phyloP scores from a whole-genome alignment of 1,140 invertebrate species.

The Trypoxylus dichotomus region DNA sequence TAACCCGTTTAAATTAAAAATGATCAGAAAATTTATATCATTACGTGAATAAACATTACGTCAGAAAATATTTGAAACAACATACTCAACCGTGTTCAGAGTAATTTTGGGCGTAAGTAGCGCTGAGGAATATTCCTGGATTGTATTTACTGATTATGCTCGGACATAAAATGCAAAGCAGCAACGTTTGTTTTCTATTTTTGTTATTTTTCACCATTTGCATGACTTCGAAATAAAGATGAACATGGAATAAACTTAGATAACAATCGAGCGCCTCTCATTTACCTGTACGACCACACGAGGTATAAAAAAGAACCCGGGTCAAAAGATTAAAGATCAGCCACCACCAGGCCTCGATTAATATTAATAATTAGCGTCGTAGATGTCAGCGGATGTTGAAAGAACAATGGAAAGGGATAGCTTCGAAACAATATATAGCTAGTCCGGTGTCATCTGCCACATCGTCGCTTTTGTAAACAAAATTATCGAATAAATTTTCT shows the following conservation, averaged over 20 bases:
- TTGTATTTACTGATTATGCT: too few species aligned
- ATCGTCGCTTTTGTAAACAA: constrained; percentile 3
- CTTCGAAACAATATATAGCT: constrained; percentile 3
- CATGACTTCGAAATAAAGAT: constrained; percentile 6
- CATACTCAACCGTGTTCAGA: too few species aligned
- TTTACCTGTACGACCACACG: background rate
- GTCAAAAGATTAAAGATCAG: constrained; percentile 24
- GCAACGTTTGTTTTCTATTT: background rate
- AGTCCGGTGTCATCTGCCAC: constrained; percentile 8
- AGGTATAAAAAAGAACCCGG: constrained; percentile 2
- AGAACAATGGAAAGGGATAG: constrained; percentile 18
- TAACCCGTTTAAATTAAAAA: too few species aligned
- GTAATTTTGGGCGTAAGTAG: too few species aligned
- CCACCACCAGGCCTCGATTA: constrained; percentile 8
- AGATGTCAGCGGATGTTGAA: constrained; percentile 23
- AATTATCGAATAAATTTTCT: constrained; percentile 15
- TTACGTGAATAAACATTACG: too few species aligned
- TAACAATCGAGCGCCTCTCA: background rate
- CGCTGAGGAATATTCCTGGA: too few species aligned
- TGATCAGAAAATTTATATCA: too few species aligned
- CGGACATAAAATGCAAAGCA: background rate
- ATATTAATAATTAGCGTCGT: constrained; percentile 24
- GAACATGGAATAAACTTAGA: background rate
- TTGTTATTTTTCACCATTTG: background rate
- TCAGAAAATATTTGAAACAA: too few species aligned